Percentiles rank a stretch among this genome's conserved stretches.
Conservation (phyloP, 2,888 invertebrate species). For the Pachycephus smyrnensis region DNA sequence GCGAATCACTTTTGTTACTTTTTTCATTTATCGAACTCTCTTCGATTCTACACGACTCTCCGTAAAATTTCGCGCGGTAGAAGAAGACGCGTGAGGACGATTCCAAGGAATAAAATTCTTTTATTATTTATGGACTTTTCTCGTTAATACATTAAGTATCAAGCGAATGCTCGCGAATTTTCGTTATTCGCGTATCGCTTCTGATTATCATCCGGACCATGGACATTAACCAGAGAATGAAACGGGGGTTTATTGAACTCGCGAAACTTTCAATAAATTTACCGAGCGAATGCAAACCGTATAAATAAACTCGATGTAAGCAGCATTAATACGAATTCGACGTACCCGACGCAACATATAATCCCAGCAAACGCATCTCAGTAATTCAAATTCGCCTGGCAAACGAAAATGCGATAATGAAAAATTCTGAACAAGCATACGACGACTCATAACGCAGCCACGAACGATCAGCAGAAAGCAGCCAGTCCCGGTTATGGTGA, state of each 20-base stretch:
- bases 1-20: background rate
- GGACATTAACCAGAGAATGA: slow-evolving; percentile 7
- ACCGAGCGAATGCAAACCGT: slow-evolving; percentile 21
- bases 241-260: slow-evolving; percentile 31
- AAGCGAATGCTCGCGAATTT: background rate
- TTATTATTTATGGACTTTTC: background rate
- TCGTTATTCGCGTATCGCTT: background rate
- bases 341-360: background rate
- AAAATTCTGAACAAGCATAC: background rate
- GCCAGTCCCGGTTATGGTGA: background rate
- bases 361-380: background rate
- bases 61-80: background rate
- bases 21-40: background rate
- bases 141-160: background rate
- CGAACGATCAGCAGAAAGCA: background rate
- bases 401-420: background rate
- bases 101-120: background rate
- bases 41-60: background rate
- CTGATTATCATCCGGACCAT: background rate
- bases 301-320: slow-evolving; percentile 38
- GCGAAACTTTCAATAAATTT: slow-evolving; percentile 36
- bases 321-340: slow-evolving; percentile 29
- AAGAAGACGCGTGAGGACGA: too few relatives aligned
- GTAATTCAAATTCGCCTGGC: background rate
- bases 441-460: background rate